Conservation (phyloP, 2,113 vertebrate genomes). For the Hydropotes inermis region DNA sequence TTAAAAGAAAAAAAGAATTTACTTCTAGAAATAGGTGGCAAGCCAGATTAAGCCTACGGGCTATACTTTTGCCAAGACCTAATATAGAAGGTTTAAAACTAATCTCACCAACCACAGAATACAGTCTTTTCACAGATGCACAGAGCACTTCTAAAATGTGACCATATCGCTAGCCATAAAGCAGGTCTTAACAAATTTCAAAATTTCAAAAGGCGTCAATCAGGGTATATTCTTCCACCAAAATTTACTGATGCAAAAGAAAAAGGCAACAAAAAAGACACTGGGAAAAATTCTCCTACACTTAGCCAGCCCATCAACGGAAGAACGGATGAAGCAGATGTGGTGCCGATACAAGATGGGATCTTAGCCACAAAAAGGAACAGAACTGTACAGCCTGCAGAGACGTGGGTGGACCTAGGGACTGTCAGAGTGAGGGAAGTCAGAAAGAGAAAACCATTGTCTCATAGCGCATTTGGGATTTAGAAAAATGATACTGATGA, state of each 20-base stretch:
- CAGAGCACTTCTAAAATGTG: neutral
- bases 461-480: neutral
- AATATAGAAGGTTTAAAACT: neutral
- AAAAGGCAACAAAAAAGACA: neutral
- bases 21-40: neutral
- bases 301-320: neutral
- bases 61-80: neutral
- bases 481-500: neutral
- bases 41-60: neutral
- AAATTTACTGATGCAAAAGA: neutral
- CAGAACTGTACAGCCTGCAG: neutral
- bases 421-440: neutral
- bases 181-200: neutral
- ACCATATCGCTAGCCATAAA: neutral
- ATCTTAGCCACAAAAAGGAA: neutral
- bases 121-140: neutral
- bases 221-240: too few relatives aligned
- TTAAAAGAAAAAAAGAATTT: neutral
- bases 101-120: neutral
- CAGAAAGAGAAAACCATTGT: neutral
- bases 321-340: too few relatives aligned
- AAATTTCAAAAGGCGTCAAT: neutral
- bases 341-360: rapidly evolving
- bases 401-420: neutral
- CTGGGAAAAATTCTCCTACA: neutral